These are phyloP conservation scores for Mus spretus DNA, from an alignment of 2,797 vertebrate genomes.

Conservation along the genomic window DNA sequence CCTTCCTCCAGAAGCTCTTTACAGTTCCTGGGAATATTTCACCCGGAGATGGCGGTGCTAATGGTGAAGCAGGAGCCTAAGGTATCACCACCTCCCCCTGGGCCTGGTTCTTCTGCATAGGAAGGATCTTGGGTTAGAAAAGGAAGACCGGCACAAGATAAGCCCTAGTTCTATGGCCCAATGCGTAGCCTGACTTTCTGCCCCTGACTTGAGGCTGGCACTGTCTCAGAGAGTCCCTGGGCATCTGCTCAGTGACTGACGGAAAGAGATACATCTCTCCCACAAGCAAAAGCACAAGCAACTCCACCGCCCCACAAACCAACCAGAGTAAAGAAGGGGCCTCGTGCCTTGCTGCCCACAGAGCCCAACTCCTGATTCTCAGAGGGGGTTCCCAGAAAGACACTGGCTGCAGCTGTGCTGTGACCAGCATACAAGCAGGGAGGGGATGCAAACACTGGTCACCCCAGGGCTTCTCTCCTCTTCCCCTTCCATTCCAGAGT, in stretches of 20 bases:
- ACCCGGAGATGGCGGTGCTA: background rate
- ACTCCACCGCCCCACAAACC: background rate
- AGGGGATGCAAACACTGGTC: background rate
- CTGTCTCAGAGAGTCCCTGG: background rate
- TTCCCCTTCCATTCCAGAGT: background rate
- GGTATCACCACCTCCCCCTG: background rate
- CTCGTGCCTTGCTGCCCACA: no score
- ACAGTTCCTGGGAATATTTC: background rate
- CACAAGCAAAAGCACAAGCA: background rate
- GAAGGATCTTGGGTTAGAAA: background rate
- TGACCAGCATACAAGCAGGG: background rate
- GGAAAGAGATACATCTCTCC: background rate
- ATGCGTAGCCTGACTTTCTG: background rate
- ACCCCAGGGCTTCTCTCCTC: background rate
- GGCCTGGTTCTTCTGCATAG: background rate
- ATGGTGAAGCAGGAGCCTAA: background rate
- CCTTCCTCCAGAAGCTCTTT: background rate
- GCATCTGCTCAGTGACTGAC: background rate
- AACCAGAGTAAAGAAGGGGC: background rate
- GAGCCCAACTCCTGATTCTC: background rate
- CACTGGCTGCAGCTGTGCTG: background rate
- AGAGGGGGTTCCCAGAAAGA: background rate
- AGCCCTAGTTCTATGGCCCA: background rate
- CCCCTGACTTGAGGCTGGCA: background rate
- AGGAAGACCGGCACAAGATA: background rate